Conservation (phyloP, 2,113 vertebrate genomes). For the Labeo rohita region DNA sequence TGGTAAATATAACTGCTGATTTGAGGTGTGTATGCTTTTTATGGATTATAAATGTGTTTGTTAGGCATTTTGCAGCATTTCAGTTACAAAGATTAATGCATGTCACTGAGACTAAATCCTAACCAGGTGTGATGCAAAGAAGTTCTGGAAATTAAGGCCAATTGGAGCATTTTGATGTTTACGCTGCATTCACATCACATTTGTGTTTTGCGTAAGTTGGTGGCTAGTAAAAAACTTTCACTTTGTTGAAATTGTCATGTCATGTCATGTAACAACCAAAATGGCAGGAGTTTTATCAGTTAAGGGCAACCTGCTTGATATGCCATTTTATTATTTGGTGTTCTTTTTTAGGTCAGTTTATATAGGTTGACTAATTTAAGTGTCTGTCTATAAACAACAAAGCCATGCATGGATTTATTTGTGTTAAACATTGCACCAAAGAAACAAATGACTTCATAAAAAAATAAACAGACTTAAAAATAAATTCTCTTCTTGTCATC, state of each 20-base stretch:
- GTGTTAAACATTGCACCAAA: not conserved
- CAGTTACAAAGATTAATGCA: not conserved
- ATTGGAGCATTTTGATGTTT: not conserved
- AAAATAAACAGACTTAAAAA: too few relatives aligned
- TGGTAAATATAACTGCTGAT: not conserved
- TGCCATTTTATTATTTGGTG: too few relatives aligned
- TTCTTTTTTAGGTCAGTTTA: not conserved
- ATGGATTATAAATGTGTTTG: not conserved
- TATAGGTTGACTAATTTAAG: not conserved
- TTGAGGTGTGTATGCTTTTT: not conserved
- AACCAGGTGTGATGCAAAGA: not conserved
- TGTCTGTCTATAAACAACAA: not conserved
- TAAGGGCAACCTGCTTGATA: too few relatives aligned
- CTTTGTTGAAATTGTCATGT: not conserved
- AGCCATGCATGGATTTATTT: not conserved
- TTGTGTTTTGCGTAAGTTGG: not conserved
- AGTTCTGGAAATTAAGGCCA: not conserved
- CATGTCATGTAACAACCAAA: not conserved
- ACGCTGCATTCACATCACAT: not conserved
- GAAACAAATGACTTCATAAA: too few relatives aligned
- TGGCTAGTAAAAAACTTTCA: not conserved
- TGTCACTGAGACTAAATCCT: not conserved
- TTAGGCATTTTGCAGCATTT: not conserved
- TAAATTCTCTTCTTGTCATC: not conserved
- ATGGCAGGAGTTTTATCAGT: not conserved